phyloP scores from a whole-genome alignment of 2,888 invertebrate species.

The Tipula helvola region DNA sequence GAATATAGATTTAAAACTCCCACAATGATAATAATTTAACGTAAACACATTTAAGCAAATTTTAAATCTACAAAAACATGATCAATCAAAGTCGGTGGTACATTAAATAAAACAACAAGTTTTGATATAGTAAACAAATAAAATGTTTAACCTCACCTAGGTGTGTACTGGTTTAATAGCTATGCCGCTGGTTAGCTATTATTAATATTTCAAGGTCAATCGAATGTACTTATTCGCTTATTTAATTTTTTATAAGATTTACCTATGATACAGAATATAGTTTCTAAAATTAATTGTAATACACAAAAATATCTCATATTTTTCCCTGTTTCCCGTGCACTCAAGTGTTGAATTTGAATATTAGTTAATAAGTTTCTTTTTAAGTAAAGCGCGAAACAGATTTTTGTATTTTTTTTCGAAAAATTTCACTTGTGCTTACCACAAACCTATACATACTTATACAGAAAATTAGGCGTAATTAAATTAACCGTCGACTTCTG shows the following conservation, averaged over 20 bases:
- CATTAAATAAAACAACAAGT: background rate
- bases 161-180: background rate
- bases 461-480: background rate
- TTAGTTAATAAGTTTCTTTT: background rate
- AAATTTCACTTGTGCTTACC: background rate
- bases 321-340: background rate
- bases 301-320: background rate
- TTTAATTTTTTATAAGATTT: background rate
- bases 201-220: background rate
- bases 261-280: background rate
- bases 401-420: background rate
- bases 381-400: background rate
- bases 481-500: background rate
- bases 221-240: background rate
- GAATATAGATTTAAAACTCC: background rate
- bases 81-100: background rate
- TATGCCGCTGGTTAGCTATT: background rate
- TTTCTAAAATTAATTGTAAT: background rate
- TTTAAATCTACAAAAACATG: background rate
- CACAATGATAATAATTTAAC: background rate
- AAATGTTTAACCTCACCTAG: background rate
- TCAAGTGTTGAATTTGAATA: background rate
- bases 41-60: background rate
- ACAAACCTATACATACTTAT: background rate
- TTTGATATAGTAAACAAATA: background rate